Base-by-base conservation (phyloP, 2,113 vertebrate species). In the Xiphophorus hellerii region DNA sequence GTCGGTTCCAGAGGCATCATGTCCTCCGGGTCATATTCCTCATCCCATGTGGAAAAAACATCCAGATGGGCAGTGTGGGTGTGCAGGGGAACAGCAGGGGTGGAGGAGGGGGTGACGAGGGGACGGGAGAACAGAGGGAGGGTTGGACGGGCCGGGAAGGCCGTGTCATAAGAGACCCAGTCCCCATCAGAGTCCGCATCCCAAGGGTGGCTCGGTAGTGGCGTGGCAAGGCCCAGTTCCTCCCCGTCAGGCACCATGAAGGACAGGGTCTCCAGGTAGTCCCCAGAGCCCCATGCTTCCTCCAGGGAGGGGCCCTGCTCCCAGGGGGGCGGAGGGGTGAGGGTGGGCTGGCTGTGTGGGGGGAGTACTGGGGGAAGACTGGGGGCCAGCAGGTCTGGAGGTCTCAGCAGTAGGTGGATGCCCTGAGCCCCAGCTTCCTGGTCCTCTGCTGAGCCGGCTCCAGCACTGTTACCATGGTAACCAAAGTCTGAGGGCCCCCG, bases 241-340 rank as follows among this genome's bases (percentile, higher is more conserved):
- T 94, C 94, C 0, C 88, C 92, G 29, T 95, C 95, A 1, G 90
- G 92, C 0, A 87, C 82, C 79, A 94, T 85, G 62, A 95, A 76
- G 15, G 95, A 94, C 75, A 96, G 83, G 0, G 96, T 96, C 90
- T 98, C 96, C 4, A 93, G 58, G 60, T 96, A 94, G 79, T 97
- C 96, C 0, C 96, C 97, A 0, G 97, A 98, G 4, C 96, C 97
- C 92, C 92, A 86, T 0, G 96, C 95, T 9, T 93, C 93, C 62
- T 96, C 96, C 8, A 88, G 70, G 4, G 94, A 90, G 39, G 92
- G 90, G 0, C 88, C 62, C 74, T 65, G 93, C 78, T 84, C 92
- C 87, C 80, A 95, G 80, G 85, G 90, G 62, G 33, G 89, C 0
- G 89, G 88, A 14, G 93, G 87, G 74, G 95, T 95, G 72, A 94